A percentile compares a stretch with the other conserved stretches of the same genome.
These are phyloP conservation scores for Tenthredo scrophulariae DNA, from an alignment of 2,888 invertebrate species.

Conservation along the genomic window DNA sequence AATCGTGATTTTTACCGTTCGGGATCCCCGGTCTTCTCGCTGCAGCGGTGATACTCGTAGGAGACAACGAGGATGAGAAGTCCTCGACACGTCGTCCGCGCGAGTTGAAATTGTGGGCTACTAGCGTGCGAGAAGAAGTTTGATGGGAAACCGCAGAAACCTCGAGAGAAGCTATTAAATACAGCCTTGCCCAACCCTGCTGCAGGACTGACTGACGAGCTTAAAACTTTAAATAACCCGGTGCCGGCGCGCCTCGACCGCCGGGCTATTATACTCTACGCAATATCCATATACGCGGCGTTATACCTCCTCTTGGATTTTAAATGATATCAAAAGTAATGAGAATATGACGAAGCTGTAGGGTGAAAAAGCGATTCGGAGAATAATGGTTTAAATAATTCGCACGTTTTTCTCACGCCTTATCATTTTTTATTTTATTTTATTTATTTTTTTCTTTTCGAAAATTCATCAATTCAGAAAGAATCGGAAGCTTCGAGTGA, in stretches of 20 bases:
- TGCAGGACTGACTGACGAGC: conserved; percentile 35
- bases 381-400: neutral
- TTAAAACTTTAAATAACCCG: conserved; percentile 69
- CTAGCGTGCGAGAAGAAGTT: conserved; percentile 55
- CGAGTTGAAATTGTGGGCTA: conserved; percentile 3
- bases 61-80: neutral
- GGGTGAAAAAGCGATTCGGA: neutral
- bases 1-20: too few species aligned
- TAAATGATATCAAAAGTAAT: neutral
- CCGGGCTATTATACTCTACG: neutral
- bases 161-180: conserved; percentile 37
- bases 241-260: conserved; percentile 64
- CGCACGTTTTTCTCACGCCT: too few species aligned
- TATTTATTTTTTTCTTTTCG: too few species aligned
- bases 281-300: neutral
- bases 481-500: too few species aligned
- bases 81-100: neutral
- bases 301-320: neutral
- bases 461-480: neutral
- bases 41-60: too few species aligned
- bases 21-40: too few species aligned
- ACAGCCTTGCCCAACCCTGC: conserved; percentile 30
- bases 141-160: conserved; percentile 72
- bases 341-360: neutral
- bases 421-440: too few species aligned